These are phyloP conservation scores for Pelodiscus sinensis DNA, from an alignment of 2,113 vertebrate genomes.

Conservation along the genomic window DNA sequence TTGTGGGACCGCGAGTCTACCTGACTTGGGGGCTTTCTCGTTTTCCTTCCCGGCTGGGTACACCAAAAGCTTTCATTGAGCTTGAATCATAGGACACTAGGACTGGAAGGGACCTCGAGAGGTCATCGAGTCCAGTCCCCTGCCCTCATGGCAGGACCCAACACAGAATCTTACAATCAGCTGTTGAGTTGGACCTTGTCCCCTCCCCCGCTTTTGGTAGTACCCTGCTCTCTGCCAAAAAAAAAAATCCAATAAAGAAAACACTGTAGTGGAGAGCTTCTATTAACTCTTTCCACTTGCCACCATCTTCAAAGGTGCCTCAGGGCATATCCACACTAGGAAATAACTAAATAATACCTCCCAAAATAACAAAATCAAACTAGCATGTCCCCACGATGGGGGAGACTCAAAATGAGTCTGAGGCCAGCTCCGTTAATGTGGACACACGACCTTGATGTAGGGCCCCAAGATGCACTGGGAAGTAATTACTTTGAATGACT, in stretches of 20 bases:
- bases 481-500: too few species aligned
- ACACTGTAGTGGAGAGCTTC: slow-evolving; percentile 20
- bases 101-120: too few species aligned
- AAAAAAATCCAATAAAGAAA: neutral
- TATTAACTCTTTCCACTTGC: neutral
- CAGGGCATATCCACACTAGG: neutral
- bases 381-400: too few species aligned
- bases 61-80: slow-evolving; percentile 49
- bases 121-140: too few species aligned
- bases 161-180: slow-evolving; percentile 5
- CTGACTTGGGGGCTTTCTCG: slow-evolving; percentile 27
- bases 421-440: too few species aligned
- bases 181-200: slow-evolving; percentile 27
- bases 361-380: too few species aligned
- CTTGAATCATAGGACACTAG: neutral
- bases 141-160: too few species aligned
- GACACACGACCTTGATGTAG: too few species aligned
- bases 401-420: too few species aligned
- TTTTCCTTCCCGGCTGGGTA: slow-evolving; percentile 3
- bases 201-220: slow-evolving; percentile 4
- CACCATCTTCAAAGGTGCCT: neutral
- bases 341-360: too few species aligned
- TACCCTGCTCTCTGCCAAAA: neutral
- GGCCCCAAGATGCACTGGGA: too few species aligned
- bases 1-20: slow-evolving; percentile 49